These are phyloP conservation scores for Scytalopus superciliaris DNA, from an alignment of 2,113 vertebrate genomes.

Conservation along the genomic window DNA sequence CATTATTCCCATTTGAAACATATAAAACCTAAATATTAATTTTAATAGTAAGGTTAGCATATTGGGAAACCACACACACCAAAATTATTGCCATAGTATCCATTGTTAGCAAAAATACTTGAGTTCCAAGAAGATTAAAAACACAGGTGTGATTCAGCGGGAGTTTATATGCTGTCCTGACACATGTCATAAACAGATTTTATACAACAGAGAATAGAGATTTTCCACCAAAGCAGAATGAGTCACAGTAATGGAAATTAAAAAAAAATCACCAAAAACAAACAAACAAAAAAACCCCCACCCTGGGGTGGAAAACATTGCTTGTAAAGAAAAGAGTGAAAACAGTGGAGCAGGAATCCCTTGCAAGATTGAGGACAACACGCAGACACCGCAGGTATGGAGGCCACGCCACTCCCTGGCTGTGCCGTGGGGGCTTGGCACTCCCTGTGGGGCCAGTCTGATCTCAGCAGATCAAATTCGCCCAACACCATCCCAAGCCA, in stretches of 20 bases:
- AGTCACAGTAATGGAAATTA: not conserved
- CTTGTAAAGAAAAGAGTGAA: not conserved
- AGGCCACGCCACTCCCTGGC: rapidly evolving
- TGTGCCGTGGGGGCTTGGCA: rapidly evolving
- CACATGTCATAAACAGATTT: constrained; percentile 73
- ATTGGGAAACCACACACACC: constrained; percentile 43
- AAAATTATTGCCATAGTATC: constrained; percentile 49
- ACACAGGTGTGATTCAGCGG: constrained; percentile 75
- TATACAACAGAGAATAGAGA: constrained; percentile 16
- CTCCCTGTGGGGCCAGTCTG: not conserved
- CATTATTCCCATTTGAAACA: constrained; percentile 71
- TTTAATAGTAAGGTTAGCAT: constrained; percentile 78
- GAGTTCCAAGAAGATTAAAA: constrained; percentile 52
- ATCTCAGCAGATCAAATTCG: not conserved
- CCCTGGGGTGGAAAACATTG: not conserved
- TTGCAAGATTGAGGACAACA: rapidly evolving
- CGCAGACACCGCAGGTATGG: not conserved
- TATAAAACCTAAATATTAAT: constrained; percentile 85
- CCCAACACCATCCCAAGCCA: not conserved
- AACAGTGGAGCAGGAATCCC: not conserved
- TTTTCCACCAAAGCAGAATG: constrained; percentile 13
- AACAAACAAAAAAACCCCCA: not conserved
- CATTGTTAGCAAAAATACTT: not conserved
- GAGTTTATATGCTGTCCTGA: constrained; percentile 56
- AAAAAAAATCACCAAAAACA: not conserved